phyloP scores from a whole-genome alignment of 23 tunicate species.

The Halocynthia roretzi region DNA sequence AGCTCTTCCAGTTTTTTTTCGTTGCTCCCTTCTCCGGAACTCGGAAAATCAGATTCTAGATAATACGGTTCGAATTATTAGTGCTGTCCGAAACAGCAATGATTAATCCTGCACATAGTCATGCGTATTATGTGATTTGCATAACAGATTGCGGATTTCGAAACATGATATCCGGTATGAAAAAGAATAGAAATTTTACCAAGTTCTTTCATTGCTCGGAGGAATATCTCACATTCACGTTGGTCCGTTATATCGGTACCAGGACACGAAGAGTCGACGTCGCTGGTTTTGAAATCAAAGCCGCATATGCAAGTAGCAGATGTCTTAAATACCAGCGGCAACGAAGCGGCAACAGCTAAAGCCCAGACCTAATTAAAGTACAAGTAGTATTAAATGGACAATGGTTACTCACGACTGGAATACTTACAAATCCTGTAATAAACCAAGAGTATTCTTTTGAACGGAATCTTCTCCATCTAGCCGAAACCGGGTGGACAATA shows the following conservation, averaged over 20 bases:
- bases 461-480: conserved; percentile 51
- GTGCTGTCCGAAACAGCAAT: no score
- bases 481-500: conserved; percentile 67
- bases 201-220: no score
- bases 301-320: conserved; percentile 28
- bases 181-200: no score
- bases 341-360: conserved; percentile 27
- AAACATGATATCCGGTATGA: no score
- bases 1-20: no score
- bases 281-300: conserved; percentile 15
- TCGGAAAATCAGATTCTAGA: no score
- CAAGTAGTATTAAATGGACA: neutral
- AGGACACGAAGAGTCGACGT: conserved; percentile 2
- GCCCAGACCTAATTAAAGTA: conserved; percentile 32
- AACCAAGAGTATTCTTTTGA: conserved; percentile 40
- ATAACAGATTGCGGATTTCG: no score
- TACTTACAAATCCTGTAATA: conserved; percentile 44
- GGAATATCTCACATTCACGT: no score
- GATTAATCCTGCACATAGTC: no score
- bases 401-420: neutral
- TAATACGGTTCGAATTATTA: no score
- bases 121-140: no score
- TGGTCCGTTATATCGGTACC: conserved; percentile 3
- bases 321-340: conserved; percentile 46
- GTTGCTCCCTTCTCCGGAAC: no score